Evolutionary conservation across 92 coral and sea anemone genomes (phyloP).

Genomic region (Zoanthus gigantus): DNA sequence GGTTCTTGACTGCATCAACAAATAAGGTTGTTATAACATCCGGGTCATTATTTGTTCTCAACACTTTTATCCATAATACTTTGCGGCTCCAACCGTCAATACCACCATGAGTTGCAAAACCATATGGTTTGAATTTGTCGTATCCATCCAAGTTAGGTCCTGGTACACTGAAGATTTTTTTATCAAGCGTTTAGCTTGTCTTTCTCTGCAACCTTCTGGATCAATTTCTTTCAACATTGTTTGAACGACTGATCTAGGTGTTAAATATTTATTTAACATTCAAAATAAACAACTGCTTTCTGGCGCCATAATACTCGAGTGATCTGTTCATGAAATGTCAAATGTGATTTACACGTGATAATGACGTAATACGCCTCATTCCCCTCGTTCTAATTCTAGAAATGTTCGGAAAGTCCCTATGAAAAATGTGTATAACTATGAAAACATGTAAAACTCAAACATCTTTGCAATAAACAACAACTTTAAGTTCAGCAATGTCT

Average conservation of each 20-base stretch:
- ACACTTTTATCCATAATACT: slow-evolving; percentile 16
- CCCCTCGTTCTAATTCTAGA: too few species aligned
- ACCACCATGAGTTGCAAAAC: slow-evolving; percentile 39
- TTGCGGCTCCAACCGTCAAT: slow-evolving; percentile 28
- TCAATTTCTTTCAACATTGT: slow-evolving; percentile 52
- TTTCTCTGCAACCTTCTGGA: slow-evolving; percentile 54
- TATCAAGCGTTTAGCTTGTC: slow-evolving; percentile 59
- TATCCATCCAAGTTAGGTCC: slow-evolving; percentile 71
- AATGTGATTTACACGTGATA: too few species aligned
- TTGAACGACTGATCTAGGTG: slow-evolving; percentile 47
- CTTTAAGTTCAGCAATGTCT: too few species aligned
- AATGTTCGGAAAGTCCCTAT: too few species aligned
- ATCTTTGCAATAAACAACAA: too few species aligned
- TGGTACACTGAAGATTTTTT: slow-evolving; percentile 47
- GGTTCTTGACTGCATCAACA: slow-evolving; percentile 14
- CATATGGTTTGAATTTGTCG: slow-evolving; percentile 63
- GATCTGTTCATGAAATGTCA: too few species aligned
- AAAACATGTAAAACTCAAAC: too few species aligned
- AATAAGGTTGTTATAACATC: slow-evolving; percentile 21
- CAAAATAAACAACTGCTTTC: too few species aligned
- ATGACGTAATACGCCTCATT: too few species aligned
- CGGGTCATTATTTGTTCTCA: slow-evolving; percentile 7
- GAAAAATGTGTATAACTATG: too few species aligned
- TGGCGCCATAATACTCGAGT: too few species aligned
- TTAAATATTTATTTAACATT: neutral